phyloP scores from a whole-genome alignment of 2,797 vertebrate species.

The Gymnopithys bicolor region DNA sequence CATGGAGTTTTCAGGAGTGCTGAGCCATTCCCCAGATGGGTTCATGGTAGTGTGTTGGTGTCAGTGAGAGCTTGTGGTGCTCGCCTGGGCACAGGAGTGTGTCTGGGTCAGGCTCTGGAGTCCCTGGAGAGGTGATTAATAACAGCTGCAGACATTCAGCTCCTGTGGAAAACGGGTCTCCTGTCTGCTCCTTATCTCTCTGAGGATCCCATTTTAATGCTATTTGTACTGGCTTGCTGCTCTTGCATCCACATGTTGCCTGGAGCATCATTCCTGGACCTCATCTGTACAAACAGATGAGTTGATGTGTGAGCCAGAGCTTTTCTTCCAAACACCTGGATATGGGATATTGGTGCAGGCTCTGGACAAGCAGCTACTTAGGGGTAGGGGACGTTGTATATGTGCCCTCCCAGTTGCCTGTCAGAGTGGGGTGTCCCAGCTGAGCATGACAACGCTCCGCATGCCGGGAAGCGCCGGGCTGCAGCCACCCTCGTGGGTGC shows the following conservation, averaged over 20 bases:
- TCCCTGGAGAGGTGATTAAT: not conserved
- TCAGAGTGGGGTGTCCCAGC: not conserved
- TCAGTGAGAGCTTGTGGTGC: fast-evolving
- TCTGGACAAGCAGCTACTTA: not conserved
- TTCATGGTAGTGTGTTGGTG: fast-evolving
- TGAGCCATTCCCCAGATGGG: not conserved
- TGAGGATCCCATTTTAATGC: not conserved
- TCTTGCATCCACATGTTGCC: not conserved
- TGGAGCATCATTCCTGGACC: not conserved
- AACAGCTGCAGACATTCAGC: not conserved
- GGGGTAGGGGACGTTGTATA: not conserved
- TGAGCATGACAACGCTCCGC: not conserved
- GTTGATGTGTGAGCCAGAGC: not conserved
- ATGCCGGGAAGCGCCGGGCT: not conserved
- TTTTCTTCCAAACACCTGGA: not conserved
- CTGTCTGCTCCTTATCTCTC: not conserved
- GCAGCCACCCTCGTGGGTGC: not conserved
- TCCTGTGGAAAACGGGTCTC: not conserved
- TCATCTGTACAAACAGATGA: not conserved
- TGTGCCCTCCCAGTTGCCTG: not conserved
- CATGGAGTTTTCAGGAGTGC: not conserved
- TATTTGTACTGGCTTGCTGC: not conserved
- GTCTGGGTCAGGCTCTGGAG: not conserved
- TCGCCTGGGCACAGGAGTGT: fast-evolving
- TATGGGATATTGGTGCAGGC: not conserved